Conservation (phyloP, 2,888 invertebrate genomes). For the Frankliniella intonsa region DNA sequence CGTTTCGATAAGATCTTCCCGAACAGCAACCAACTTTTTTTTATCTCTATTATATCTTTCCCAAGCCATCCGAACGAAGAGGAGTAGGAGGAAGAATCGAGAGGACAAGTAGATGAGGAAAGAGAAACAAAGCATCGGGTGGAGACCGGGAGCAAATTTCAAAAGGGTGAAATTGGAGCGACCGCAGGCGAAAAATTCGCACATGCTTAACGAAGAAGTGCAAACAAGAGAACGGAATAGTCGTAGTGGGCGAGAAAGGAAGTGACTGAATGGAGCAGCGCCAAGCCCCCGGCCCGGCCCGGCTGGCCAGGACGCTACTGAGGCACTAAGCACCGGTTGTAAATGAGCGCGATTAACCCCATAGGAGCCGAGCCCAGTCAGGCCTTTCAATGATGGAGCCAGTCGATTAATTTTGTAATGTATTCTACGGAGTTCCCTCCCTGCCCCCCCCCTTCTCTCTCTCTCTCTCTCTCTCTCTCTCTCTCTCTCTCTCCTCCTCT, state of each 20-base stretch:
- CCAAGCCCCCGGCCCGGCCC: not conserved
- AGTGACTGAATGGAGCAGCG: not conserved
- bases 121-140: no score
- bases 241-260: not conserved
- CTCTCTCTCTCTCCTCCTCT: not conserved
- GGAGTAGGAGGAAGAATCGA: no score
- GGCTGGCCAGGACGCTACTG: not conserved
- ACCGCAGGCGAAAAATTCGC: no score
- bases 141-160: no score
- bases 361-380: not conserved
- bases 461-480: constrained; percentile 10
- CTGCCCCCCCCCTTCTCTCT: not conserved
- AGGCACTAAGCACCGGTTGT: not conserved
- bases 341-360: constrained; percentile 18
- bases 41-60: constrained; percentile 12
- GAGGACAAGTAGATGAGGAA: no score
- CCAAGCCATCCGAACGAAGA: not conserved
- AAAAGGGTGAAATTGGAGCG: no score
- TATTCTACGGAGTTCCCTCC: not conserved
- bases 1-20: not conserved
- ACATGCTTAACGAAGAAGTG: not conserved
- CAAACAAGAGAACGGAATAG: not conserved
- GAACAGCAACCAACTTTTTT: constrained; percentile 7
- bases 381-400: not conserved
- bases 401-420: constrained; percentile 25